Percentiles rank a stretch among this genome's conserved stretches.
These are phyloP conservation scores for Oikopleura dioica DNA, from an alignment of 23 tunicate genomes.

Conservation along the genomic window DNA sequence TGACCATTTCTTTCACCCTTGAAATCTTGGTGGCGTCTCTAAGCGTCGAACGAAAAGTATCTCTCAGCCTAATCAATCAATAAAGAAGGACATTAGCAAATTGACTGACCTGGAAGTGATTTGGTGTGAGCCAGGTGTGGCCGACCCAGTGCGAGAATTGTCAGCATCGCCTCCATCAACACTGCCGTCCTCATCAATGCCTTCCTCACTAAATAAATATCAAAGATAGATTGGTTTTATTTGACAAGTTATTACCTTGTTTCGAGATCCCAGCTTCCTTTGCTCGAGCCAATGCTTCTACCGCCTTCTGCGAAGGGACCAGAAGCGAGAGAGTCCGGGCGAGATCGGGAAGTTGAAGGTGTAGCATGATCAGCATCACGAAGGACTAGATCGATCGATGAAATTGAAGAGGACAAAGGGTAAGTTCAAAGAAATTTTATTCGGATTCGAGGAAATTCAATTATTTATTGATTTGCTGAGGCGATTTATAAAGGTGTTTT, in stretches of 20 bases:
- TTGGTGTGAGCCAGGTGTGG: too few relatives aligned
- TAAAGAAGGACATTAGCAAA: background rate
- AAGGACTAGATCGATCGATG: too few relatives aligned
- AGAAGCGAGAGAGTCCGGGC: background rate
- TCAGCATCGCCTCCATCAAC: too few relatives aligned
- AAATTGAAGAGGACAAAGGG: too few relatives aligned
- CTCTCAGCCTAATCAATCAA: background rate
- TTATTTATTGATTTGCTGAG: too few relatives aligned
- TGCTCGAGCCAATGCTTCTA: background rate
- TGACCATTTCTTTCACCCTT: background rate
- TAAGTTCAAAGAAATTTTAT: too few relatives aligned
- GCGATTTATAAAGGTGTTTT: too few relatives aligned
- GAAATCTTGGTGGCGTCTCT: background rate
- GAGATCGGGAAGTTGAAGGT: background rate
- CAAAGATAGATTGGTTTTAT: background rate
- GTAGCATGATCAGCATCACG: conserved; percentile 16
- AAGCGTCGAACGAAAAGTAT: background rate
- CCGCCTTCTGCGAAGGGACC: too few relatives aligned
- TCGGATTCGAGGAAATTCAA: too few relatives aligned
- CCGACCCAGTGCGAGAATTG: too few relatives aligned
- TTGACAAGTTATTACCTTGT: background rate
- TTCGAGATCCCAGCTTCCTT: background rate
- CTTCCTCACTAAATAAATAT: background rate
- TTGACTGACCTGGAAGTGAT: background rate
- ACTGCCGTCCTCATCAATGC: too few relatives aligned